phyloP scores from a whole-genome alignment of 2,888 invertebrate genomes.

The Patella depressa region DNA sequence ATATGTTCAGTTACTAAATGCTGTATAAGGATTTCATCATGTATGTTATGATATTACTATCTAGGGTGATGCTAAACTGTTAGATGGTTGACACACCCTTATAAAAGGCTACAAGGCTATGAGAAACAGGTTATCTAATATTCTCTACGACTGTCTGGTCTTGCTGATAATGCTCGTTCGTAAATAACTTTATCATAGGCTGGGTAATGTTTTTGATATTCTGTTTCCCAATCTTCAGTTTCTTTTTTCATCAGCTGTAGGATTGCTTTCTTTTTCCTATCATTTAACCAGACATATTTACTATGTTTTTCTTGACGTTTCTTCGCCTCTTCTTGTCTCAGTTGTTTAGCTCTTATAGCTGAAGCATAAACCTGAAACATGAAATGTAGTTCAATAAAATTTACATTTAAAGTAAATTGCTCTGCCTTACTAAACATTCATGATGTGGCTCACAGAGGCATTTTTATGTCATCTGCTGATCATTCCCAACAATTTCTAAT shows the following conservation, averaged over 20 bases:
- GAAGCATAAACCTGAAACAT: conserved; percentile 45
- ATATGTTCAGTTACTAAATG: too few species aligned
- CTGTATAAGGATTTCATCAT: too few species aligned
- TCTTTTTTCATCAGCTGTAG: conserved; percentile 42
- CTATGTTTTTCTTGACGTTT: conserved; percentile 23
- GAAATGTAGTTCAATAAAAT: background rate
- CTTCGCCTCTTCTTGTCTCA: conserved; percentile 37
- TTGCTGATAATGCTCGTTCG: conserved; percentile 32
- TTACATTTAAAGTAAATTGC: too few species aligned
- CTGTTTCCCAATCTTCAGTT: conserved; percentile 48
- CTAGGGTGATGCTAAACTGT: too few species aligned
- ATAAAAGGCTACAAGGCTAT: too few species aligned
- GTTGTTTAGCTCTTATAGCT: conserved; percentile 44
- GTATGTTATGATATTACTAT: too few species aligned
- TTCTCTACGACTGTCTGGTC: conserved; percentile 16
- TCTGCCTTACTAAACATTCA: too few species aligned
- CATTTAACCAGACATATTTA: conserved; percentile 27
- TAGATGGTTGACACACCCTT: too few species aligned
- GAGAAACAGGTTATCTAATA: background rate
- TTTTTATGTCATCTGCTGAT: too few species aligned
- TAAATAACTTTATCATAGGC: conserved; percentile 46
- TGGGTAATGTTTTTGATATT: conserved; percentile 48
- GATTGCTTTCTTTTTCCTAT: conserved; percentile 42
- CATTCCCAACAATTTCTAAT: too few species aligned
- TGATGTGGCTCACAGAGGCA: too few species aligned